Conservation (phyloP, 1,140 invertebrate genomes). For the Aradophagus sp. region DNA sequence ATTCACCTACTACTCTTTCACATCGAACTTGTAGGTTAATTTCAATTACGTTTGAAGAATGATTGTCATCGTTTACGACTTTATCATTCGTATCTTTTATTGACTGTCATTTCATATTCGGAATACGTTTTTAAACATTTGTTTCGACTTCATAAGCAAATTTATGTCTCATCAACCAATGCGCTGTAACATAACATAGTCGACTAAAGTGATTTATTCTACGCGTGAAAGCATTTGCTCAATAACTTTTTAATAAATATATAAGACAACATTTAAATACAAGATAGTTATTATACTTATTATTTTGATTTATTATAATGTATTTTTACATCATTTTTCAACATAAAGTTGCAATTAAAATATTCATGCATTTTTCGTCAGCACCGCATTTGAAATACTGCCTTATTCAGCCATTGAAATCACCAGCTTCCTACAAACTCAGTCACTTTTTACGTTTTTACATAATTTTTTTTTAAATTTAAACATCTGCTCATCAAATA, state of each 20-base stretch:
- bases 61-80: conserved; percentile 20
- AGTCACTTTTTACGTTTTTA: background rate
- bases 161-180: too few species aligned
- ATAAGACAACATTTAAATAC: too few species aligned
- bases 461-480: conserved; percentile 3
- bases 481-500: too few species aligned
- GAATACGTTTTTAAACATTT: conserved; percentile 16
- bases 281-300: too few species aligned
- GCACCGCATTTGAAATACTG: conserved; percentile 48
- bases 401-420: conserved; percentile 14
- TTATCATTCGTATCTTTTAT: too few species aligned
- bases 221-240: too few species aligned
- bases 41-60: conserved; percentile 50
- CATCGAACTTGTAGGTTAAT: conserved; percentile 60
- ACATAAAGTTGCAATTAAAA: conserved; percentile 3
- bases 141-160: too few species aligned
- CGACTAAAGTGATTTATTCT: too few species aligned
- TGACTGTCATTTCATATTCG: conserved; percentile 41
- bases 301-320: too few species aligned
- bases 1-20: conserved; percentile 49
- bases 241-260: too few species aligned
- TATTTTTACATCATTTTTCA: conserved; percentile 23
- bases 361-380: too few species aligned
- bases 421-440: conserved; percentile 1
- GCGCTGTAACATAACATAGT: too few species aligned